phyloP scores from a whole-genome alignment of 1,140 invertebrate genomes.

The Venturia canescens region DNA sequence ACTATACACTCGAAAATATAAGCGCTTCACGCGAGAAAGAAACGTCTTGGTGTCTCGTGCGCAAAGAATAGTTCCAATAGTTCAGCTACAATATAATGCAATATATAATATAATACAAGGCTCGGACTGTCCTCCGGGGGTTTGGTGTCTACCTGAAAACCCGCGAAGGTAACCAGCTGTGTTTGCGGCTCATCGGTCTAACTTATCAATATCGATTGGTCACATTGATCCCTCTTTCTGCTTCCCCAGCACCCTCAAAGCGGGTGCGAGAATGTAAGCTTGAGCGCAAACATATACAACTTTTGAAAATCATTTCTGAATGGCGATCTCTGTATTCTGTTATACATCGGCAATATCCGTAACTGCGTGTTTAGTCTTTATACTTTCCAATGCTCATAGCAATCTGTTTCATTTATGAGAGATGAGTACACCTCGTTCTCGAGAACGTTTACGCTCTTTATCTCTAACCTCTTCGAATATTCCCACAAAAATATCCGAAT shows the following conservation, averaged over 20 bases:
- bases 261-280: slow-evolving; percentile 45
- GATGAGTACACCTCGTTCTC: not conserved
- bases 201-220: slow-evolving; percentile 72
- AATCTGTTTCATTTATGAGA: slow-evolving; percentile 6
- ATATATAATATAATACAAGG: slow-evolving; percentile 35
- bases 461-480: not conserved
- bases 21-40: slow-evolving; percentile 56
- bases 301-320: slow-evolving; percentile 59
- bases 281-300: slow-evolving; percentile 42
- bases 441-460: not conserved
- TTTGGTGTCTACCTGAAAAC: slow-evolving; percentile 61
- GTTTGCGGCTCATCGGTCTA: slow-evolving; percentile 69
- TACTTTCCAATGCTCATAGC: slow-evolving; percentile 28
- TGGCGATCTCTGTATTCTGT: slow-evolving; percentile 59
- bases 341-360: not conserved
- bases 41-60: slow-evolving; percentile 41
- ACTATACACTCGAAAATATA: not conserved
- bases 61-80: not conserved
- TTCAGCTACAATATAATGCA: no score
- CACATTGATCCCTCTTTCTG: slow-evolving; percentile 57
- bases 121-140: slow-evolving; percentile 58
- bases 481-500: not conserved
- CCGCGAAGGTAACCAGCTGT: slow-evolving; percentile 66
- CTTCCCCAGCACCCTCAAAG: not conserved
- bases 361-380: slow-evolving; percentile 48